Evolutionary conservation across 2,113 vertebrate genomes (phyloP).

Genomic region (Cynocephalus volans): DNA sequence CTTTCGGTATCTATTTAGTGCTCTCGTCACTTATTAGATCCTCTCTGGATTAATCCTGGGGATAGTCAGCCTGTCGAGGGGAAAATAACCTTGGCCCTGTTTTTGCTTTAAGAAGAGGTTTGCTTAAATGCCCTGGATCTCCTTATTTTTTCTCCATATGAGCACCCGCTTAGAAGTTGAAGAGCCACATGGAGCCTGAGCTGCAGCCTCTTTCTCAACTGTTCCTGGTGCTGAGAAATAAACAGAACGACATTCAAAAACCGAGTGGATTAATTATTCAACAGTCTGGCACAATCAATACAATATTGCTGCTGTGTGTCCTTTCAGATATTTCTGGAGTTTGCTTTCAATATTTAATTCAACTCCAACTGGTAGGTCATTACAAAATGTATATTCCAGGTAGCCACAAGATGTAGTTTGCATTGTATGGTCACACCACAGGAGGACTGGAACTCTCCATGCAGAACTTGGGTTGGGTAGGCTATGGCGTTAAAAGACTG

Average conservation of each 20-base stretch:
- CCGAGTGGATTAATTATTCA: constrained; percentile 73
- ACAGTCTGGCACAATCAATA: constrained; percentile 31
- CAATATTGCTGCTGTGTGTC: constrained; percentile 57
- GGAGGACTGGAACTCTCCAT: neutral
- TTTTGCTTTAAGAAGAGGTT: neutral
- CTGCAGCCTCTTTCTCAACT: neutral
- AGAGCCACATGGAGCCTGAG: neutral
- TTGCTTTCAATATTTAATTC: constrained; percentile 85
- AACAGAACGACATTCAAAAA: constrained; percentile 22
- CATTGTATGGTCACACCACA: neutral
- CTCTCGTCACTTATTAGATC: neutral
- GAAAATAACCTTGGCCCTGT: neutral
- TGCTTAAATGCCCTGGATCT: rapidly evolving
- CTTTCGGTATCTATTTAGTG: neutral
- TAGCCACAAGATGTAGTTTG: neutral
- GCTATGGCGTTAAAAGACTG: neutral
- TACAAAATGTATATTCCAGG: constrained; percentile 25
- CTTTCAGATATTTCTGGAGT: constrained; percentile 81
- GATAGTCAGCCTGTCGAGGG: neutral
- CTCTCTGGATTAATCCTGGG: neutral
- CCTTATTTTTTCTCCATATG: neutral
- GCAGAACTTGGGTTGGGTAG: neutral
- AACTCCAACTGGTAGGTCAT: constrained; percentile 54
- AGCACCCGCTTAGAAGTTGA: neutral
- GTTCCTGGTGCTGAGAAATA: neutral